Evolutionary conservation across 1,140 invertebrate genomes (phyloP).

Genomic region (Leptopilina boulardi): DNA sequence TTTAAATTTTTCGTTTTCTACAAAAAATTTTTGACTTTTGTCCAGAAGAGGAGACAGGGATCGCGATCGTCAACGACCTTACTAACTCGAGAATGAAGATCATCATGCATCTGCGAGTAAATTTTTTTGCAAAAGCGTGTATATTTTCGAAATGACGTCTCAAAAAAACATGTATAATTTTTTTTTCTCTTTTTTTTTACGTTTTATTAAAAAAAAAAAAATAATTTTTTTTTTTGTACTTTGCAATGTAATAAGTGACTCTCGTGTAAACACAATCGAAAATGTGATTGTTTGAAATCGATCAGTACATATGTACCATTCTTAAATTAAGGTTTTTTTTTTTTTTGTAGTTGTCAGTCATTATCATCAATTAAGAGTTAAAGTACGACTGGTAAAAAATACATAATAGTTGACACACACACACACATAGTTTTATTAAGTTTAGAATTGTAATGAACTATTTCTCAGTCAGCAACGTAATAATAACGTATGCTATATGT

Average conservation of each 20-base stretch:
- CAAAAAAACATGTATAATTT: not conserved
- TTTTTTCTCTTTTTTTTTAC: not conserved
- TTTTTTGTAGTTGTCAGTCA: not conserved
- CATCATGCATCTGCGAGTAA: not conserved
- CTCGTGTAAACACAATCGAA: not conserved
- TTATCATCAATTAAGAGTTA: not conserved
- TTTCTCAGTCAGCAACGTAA: not conserved
- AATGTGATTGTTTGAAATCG: not conserved
- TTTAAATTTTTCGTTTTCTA: not conserved
- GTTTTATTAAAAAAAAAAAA: not conserved
- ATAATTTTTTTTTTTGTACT: constrained; percentile 15
- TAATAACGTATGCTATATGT: not conserved
- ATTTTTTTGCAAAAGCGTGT: constrained; percentile 9
- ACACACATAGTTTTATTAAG: not conserved
- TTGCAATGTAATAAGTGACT: not conserved
- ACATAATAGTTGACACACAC: not conserved
- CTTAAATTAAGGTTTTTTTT: not conserved
- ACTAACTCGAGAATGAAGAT: constrained; percentile 55
- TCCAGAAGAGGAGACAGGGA: constrained; percentile 76
- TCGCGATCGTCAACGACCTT: constrained; percentile 75
- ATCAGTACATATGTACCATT: not conserved
- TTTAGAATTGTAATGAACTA: not conserved
- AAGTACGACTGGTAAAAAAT: not conserved
- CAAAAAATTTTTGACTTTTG: constrained; percentile 55
- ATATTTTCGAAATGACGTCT: constrained; percentile 21